Evolutionary conservation across 2,888 invertebrate genomes (phyloP), one percentile per base, ranked within the genome.

Genomic region (Drosophila atripex): DNA sequence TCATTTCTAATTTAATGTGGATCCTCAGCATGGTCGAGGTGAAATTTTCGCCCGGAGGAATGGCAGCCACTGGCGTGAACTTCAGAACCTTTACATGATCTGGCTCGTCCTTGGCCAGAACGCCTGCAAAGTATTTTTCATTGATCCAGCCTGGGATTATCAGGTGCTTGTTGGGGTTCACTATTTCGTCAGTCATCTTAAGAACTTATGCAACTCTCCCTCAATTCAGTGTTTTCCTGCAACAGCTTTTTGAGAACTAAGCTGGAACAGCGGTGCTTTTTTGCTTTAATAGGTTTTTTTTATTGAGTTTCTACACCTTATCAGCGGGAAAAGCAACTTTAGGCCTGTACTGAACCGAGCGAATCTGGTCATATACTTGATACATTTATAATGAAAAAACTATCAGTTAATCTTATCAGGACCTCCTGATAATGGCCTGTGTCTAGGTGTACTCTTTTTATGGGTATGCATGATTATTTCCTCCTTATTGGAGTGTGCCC

Each of bases 11-110:
- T 9, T 87, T 85, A 7, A 91, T 77, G 1, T 76, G 58, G 1
- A 88, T 69, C n/a, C 90, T 83, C 14, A 89, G 38, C 84, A 91
- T 90, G 7, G 83, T 60, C 1, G 90, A 90, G 3, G 88, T 84
- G 43, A 84, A 91, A 50, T 91, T 90, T 56, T 90, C 90, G 1
- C 90, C 91, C 0, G 88, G 83, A 0, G 88, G 80, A 53, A 82
- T 88, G 0, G 90, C 90, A 2, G 90, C 89, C 16, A 80, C 80
- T 0, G 86, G 71, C 0, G 73, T 80, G 35, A 90, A 88, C 11
- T 78, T 82, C 0, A 76, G 16, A 2, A 90, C 68, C 25, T 74
- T 72, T 0, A 66, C 69, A 53, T 76, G 71, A 14, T 88, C 56
- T 0, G 88, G 86, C 12, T 79, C 85, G 50, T 90, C 88, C 23